A percentile compares a stretch with the other conserved stretches of the same genome.
Evolutionary conservation across 2,888 invertebrate species (phyloP).

Genomic region (Xanthia togata): DNA sequence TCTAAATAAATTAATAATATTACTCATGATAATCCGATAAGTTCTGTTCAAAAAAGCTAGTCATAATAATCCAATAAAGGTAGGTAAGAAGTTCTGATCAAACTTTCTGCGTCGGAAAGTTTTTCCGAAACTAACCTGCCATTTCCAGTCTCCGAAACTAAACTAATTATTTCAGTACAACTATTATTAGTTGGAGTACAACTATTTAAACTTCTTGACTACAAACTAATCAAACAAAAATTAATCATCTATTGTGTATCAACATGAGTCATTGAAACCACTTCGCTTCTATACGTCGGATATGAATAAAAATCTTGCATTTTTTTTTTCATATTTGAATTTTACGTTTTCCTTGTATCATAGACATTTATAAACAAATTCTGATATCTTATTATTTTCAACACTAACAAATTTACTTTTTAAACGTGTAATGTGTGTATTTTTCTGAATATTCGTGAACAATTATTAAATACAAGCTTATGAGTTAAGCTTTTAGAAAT

Average conservation of each 20-base stretch:
- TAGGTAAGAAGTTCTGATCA: slow-evolving; percentile 14
- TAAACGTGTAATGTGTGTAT: no score
- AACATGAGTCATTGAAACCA: background rate
- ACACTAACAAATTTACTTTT: background rate
- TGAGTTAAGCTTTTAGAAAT: no score
- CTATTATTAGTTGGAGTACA: slow-evolving; percentile 1
- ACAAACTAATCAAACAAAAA: slow-evolving; percentile 15
- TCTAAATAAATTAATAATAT: background rate
- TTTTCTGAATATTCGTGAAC: no score
- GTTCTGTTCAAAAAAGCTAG: background rate
- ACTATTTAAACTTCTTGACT: slow-evolving; percentile 24
- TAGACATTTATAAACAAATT: background rate
- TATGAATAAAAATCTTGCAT: background rate
- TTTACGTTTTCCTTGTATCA: background rate
- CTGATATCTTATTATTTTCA: background rate
- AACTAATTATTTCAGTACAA: slow-evolving; percentile 35
- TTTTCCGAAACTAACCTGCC: slow-evolving; percentile 27
- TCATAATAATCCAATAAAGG: slow-evolving; percentile 15
- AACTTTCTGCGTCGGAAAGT: slow-evolving; percentile 1
- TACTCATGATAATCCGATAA: background rate
- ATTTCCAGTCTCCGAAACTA: slow-evolving; percentile 25
- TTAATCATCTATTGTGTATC: background rate
- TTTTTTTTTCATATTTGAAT: background rate
- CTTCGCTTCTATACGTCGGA: background rate
- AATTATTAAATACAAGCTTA: no score